Conservation (phyloP, 2,113 vertebrate genomes). For the Burhinus oedicnemus region DNA sequence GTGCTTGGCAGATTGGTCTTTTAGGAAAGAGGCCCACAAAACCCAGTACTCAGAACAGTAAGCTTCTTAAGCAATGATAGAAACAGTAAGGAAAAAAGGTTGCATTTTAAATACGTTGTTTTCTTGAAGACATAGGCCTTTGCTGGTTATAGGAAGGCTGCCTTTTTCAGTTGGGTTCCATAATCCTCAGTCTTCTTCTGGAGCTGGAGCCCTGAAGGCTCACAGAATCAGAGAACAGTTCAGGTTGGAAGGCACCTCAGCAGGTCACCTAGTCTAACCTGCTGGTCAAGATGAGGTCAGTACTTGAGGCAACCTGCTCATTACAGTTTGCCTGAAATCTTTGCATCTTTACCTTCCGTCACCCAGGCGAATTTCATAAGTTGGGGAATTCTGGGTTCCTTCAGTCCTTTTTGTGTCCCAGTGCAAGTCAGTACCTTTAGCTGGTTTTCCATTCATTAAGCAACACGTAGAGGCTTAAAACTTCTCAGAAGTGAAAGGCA, state of each 20-base stretch:
- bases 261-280: not conserved
- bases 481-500: not conserved
- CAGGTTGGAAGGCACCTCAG: not conserved
- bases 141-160: not conserved
- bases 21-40: not conserved
- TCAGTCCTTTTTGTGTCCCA: not conserved
- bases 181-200: not conserved
- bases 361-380: not conserved
- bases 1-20: not conserved
- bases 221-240: not conserved
- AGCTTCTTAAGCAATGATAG: not conserved
- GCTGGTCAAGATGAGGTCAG: rapidly evolving
- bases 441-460: not conserved
- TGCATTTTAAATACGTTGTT: not conserved
- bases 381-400: not conserved
- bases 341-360: not conserved
- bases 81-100: not conserved
- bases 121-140: not conserved
- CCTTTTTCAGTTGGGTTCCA: not conserved
- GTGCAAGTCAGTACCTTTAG: not conserved
- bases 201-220: not conserved
- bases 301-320: not conserved
- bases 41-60: not conserved
- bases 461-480: not conserved
- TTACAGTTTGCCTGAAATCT: not conserved